Evolutionary conservation across 2,113 vertebrate genomes (phyloP).

Genomic region (Eulacestoma nigropectus): DNA sequence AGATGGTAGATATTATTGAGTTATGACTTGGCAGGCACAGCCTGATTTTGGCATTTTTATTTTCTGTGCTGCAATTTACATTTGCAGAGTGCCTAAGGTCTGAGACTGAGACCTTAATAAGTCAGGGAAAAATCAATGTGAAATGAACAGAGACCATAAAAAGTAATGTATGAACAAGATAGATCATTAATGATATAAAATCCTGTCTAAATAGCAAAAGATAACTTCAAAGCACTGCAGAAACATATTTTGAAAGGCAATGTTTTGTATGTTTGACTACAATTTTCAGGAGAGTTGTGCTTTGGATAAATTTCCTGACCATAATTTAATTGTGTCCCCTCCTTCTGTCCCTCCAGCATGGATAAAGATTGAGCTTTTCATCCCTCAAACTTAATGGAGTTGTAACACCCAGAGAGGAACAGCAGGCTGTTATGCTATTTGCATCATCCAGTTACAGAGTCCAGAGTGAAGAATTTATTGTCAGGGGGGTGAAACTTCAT

Average conservation of each 20-base stretch:
- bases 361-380: background rate
- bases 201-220: background rate
- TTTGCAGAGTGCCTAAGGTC: constrained; percentile 7
- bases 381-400: background rate
- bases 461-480: background rate
- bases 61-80: constrained; percentile 30
- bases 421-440: background rate
- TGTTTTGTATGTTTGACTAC: background rate
- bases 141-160: constrained; percentile 30
- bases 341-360: background rate
- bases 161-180: constrained; percentile 19
- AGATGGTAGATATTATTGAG: constrained; percentile 29
- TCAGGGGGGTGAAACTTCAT: background rate
- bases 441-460: background rate
- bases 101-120: constrained; percentile 30
- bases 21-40: constrained; percentile 33
- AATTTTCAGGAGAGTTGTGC: background rate
- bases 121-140: constrained; percentile 40
- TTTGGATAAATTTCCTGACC: background rate
- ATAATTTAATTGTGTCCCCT: background rate
- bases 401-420: background rate
- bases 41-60: constrained; percentile 53
- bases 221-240: background rate
- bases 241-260: background rate
- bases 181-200: constrained; percentile 36